Conservation (phyloP, 1,140 invertebrate species). For the Hyposmocoma kahamanoa region DNA sequence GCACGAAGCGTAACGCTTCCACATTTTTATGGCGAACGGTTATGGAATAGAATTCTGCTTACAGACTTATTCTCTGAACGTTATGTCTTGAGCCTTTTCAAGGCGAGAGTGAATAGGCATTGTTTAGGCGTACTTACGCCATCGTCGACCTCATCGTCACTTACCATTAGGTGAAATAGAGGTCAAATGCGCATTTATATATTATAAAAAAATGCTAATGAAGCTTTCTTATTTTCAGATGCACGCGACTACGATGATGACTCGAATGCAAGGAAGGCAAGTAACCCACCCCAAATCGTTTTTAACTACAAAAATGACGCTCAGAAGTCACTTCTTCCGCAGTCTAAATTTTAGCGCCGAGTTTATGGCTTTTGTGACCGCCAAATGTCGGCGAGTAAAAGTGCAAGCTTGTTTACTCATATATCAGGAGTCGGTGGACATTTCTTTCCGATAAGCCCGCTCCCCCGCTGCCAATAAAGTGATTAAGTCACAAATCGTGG, state of each 20-base stretch:
- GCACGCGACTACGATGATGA: slow-evolving; percentile 46
- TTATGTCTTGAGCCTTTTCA: no score
- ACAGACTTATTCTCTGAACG: no score
- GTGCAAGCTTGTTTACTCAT: slow-evolving; percentile 70
- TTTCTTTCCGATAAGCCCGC: slow-evolving; percentile 68
- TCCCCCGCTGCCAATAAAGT: slow-evolving; percentile 71
- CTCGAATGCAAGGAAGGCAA: slow-evolving; percentile 46
- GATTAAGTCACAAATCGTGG: slow-evolving; percentile 72
- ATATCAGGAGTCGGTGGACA: slow-evolving; percentile 54
- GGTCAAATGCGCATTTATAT: no score
- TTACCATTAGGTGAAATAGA: no score
- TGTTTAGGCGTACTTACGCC: no score
- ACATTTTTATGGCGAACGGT: no score
- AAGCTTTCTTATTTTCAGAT: slow-evolving; percentile 48
- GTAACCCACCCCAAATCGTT: slow-evolving; percentile 30
- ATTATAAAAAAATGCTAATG: no score
- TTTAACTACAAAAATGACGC: slow-evolving; percentile 42
- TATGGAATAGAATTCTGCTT: no score
- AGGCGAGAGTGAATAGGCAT: no score
- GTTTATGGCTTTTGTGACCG: slow-evolving; percentile 63
- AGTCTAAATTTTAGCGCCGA: slow-evolving; percentile 59
- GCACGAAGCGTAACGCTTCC: no score
- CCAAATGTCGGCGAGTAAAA: slow-evolving; percentile 63
- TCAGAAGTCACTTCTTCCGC: slow-evolving; percentile 37
- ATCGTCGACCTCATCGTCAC: no score